Conservation (phyloP, 2,113 vertebrate genomes). For the Phalacrocorax aristotelis region DNA sequence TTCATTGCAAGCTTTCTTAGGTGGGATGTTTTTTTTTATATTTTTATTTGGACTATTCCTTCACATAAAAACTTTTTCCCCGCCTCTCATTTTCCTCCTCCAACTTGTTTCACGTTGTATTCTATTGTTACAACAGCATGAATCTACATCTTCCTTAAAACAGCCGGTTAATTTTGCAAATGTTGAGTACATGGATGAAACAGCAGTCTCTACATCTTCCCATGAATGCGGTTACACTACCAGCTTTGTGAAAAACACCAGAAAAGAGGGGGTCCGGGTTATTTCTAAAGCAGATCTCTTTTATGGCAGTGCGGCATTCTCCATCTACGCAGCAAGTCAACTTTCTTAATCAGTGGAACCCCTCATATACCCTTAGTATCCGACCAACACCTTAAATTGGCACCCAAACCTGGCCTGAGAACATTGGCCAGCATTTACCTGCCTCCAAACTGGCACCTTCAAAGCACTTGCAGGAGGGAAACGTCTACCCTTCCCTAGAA, state of each 20-base stretch:
- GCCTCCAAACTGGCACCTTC: background rate
- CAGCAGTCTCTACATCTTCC: background rate
- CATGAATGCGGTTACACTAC: background rate
- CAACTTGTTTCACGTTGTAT: background rate
- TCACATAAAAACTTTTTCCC: background rate
- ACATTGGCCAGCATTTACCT: background rate
- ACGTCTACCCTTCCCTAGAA: background rate
- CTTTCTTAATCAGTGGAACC: background rate
- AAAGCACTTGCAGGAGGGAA: background rate
- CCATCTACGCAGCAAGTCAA: background rate
- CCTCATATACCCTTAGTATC: background rate
- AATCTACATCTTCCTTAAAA: background rate
- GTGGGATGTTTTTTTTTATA: background rate
- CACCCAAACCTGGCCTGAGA: background rate
- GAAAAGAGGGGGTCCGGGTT: background rate
- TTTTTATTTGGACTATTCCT: background rate
- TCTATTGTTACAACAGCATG: background rate
- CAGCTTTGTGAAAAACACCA: background rate
- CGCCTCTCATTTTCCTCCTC: background rate
- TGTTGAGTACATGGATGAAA: background rate
- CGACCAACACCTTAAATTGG: background rate
- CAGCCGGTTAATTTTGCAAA: background rate
- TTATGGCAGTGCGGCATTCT: background rate
- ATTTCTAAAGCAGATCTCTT: background rate
- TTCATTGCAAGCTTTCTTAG: background rate